Conservation (phyloP, 2,888 invertebrate species). For the Gisinianus flammeolus region DNA sequence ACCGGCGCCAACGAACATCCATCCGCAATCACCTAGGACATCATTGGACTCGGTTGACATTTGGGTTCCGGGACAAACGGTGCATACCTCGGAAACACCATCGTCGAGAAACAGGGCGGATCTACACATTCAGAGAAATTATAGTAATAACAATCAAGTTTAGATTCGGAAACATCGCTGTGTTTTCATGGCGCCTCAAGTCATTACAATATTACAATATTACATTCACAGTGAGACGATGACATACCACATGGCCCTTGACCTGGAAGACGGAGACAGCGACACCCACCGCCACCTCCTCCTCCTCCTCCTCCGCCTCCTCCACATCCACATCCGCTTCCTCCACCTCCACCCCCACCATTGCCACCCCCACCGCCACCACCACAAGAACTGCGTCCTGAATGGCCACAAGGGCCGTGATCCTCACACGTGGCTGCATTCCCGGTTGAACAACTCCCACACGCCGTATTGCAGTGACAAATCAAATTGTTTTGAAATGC, state of each 20-base stretch:
- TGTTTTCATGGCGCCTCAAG: no score
- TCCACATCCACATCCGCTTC: not conserved
- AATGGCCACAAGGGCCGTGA: not conserved
- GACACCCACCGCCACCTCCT: not conserved
- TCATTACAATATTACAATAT: no score
- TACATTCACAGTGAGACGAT: no score
- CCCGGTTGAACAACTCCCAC: slow-evolving; percentile 7
- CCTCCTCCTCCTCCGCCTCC: not conserved
- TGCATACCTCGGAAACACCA: slow-evolving; percentile 8
- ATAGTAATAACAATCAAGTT: no score
- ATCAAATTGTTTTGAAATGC: slow-evolving; percentile 3
- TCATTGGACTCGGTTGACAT: slow-evolving; percentile 6
- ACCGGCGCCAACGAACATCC: slow-evolving; percentile 7
- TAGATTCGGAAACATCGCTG: no score
- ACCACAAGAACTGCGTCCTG: not conserved
- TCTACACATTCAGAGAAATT: no score
- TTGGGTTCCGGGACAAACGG: slow-evolving; percentile 11
- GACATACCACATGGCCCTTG: slow-evolving; percentile 28
- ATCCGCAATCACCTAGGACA: not conserved
- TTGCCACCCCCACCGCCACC: not conserved
- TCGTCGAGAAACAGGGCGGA: slow-evolving; percentile 22
- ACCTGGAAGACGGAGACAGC: not conserved
- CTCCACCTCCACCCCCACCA: slow-evolving; percentile 3
- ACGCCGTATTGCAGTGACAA: not conserved
- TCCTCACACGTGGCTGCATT: not conserved